Percentiles rank a stretch among this genome's conserved stretches.
Conservation (phyloP, 2,797 vertebrate species). For the Lagorchestes hirsutus region DNA sequence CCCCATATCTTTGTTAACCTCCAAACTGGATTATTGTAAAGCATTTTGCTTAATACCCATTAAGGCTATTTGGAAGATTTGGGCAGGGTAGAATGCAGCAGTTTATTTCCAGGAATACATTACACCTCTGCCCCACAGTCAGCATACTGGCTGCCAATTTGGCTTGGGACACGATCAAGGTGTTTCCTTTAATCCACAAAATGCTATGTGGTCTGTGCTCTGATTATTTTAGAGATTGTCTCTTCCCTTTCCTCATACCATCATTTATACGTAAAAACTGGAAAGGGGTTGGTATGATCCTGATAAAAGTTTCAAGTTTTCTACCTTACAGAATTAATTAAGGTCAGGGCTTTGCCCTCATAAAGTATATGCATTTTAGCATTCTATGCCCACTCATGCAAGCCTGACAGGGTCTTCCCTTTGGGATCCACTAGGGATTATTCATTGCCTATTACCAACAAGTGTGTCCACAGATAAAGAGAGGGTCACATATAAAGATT, state of each 20-base stretch:
- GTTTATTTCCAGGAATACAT: conserved; percentile 4
- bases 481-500: background rate
- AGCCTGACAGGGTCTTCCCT: background rate
- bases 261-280: background rate
- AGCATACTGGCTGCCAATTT: background rate
- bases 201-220: background rate
- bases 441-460: background rate
- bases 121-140: background rate
- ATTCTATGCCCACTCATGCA: background rate
- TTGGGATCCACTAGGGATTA: background rate
- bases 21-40: background rate
- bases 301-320: background rate
- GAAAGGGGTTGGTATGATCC: background rate
- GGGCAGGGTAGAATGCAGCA: background rate
- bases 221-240: conserved; percentile 29
- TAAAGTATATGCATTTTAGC: background rate
- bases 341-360: background rate
- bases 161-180: background rate
- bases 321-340: background rate
- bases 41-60: background rate
- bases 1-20: background rate
- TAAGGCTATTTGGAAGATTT: background rate
- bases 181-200: background rate
- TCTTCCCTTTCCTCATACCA: background rate
- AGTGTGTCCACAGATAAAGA: background rate